Base-by-base conservation (phyloP, 2,797 vertebrate species). In the Triplophysa bombifrons region DNA sequence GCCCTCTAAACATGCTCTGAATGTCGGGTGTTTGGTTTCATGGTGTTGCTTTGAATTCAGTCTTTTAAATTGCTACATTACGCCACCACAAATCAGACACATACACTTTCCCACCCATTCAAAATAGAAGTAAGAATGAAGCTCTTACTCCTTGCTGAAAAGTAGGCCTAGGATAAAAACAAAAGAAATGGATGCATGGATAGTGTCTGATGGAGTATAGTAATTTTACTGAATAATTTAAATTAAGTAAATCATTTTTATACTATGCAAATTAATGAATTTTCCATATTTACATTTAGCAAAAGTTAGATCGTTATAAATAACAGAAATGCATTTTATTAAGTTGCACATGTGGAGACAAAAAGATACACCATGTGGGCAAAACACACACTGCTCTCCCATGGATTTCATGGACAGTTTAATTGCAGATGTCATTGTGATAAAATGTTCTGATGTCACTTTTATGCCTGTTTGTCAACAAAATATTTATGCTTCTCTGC, bases 351-450 rank as follows among this genome's bases (percentile, higher is more conserved):
- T 34, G 30, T 22, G 55, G 25, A 19, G 11, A 51, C 20, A 53
- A 17, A 55, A n/a, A 67, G 30, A 56, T 61, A 13, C 25, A 41
- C 38, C n/a, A 17, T 60, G 30, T 41, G 4, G 12, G 76, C 55
- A 41, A 71, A 44, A 19, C 69, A 71, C 58, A 9, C n/a, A 71
- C 50, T 30, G 60, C 71, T 70, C 74, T 74, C 79, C 74, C 27
- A 4, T 61, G 68, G 77, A 50, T 69, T 56, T 17, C 11, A 12
- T 61, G 74, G 82, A 81, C 81, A 79, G 71, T 78, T 83, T 83
- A 83, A 85, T 85, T 85, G 83, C 74, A 78, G 63, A 69, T 83
- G 75, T 79, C 61, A 78, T 68, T 74, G 61, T 80, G 84, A 85
- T 85, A 68, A 81, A 74, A 38, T 19, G 55, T 53, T 76, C 76